A percentile compares a stretch with the other conserved stretches of the same genome.
phyloP scores from a whole-genome alignment of 2,113 vertebrate genomes.

The Hippocampus guttulatus region DNA sequence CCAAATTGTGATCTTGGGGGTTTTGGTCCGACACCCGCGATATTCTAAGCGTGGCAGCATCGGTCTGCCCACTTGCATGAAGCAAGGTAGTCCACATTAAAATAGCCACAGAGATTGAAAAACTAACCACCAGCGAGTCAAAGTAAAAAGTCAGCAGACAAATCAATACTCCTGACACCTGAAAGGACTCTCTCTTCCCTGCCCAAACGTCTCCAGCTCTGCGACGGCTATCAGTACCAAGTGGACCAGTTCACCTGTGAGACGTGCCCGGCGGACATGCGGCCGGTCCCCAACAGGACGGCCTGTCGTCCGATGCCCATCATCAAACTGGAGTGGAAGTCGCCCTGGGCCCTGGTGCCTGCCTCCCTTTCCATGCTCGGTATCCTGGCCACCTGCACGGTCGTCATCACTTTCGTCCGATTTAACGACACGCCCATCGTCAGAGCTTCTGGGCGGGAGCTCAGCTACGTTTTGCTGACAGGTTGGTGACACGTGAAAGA shows the following conservation, averaged over 20 bases:
- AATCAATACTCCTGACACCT: too few species aligned
- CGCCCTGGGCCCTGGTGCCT: constrained; percentile 77
- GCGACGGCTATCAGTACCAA: constrained; percentile 80
- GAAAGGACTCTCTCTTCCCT: too few species aligned
- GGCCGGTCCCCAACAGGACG: constrained; percentile 73
- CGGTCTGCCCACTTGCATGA: too few species aligned
- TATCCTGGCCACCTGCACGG: constrained; percentile 69
- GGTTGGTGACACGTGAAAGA: constrained; percentile 19
- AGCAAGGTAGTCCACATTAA: too few species aligned
- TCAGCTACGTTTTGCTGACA: constrained; percentile 77
- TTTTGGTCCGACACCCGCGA: too few species aligned
- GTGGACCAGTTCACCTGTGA: constrained; percentile 77
- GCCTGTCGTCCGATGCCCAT: constrained; percentile 75
- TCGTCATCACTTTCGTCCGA: constrained; percentile 73
- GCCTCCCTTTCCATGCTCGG: constrained; percentile 75
- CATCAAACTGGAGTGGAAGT: constrained; percentile 80
- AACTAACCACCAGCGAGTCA: too few species aligned
- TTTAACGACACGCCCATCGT: constrained; percentile 83
- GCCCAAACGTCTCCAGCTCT: constrained; percentile 53
- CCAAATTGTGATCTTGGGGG: too few species aligned
- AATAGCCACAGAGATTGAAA: too few species aligned
- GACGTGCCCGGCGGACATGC: constrained; percentile 75
- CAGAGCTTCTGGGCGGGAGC: constrained; percentile 77
- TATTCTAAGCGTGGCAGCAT: too few species aligned
- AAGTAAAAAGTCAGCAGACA: too few species aligned